phyloP scores from a whole-genome alignment of 1,140 invertebrate genomes.

The Drepana arcuata region DNA sequence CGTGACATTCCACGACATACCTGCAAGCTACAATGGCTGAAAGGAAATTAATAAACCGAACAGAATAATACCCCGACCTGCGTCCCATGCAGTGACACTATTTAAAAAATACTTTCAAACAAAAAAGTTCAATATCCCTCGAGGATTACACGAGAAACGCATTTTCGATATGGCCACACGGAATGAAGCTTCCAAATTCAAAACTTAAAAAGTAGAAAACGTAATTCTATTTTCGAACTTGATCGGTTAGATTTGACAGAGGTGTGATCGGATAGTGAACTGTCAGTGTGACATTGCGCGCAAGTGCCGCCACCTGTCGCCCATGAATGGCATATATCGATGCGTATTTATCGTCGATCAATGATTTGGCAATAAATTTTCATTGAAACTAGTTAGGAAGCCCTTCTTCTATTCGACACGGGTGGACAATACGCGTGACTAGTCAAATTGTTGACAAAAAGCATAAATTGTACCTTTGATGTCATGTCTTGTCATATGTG shows the following conservation, averaged over 20 bases:
- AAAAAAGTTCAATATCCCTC: conserved; percentile 51
- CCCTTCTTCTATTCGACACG: conserved; percentile 28
- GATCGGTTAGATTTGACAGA: conserved; percentile 12
- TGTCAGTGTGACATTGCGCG: conserved; percentile 21
- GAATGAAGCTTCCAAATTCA: conserved; percentile 39
- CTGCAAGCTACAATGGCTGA: conserved; percentile 25
- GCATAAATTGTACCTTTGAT: neutral
- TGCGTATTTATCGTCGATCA: conserved; percentile 39
- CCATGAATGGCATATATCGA: conserved; percentile 38
- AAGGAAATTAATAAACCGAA: conserved; percentile 50
- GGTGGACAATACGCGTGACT: conserved; percentile 21
- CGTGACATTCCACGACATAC: conserved; percentile 6
- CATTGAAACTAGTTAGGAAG: conserved; percentile 38
- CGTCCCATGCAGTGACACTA: conserved; percentile 46
- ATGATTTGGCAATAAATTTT: conserved; percentile 54
- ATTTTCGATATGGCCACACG: conserved; percentile 59
- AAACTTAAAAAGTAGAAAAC: conserved; percentile 35
- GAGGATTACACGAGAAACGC: conserved; percentile 68
- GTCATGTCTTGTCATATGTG: neutral
- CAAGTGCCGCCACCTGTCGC: conserved; percentile 51
- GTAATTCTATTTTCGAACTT: too few relatives aligned
- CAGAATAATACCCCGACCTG: conserved; percentile 28
- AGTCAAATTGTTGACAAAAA: too few relatives aligned
- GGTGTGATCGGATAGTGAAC: conserved; percentile 40
- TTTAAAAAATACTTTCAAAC: conserved; percentile 53